A percentile compares a stretch with the other conserved stretches of the same genome.
These are phyloP conservation scores for Linnaemya vulpina DNA, from an alignment of 2,888 invertebrate genomes.

Conservation along the genomic window DNA sequence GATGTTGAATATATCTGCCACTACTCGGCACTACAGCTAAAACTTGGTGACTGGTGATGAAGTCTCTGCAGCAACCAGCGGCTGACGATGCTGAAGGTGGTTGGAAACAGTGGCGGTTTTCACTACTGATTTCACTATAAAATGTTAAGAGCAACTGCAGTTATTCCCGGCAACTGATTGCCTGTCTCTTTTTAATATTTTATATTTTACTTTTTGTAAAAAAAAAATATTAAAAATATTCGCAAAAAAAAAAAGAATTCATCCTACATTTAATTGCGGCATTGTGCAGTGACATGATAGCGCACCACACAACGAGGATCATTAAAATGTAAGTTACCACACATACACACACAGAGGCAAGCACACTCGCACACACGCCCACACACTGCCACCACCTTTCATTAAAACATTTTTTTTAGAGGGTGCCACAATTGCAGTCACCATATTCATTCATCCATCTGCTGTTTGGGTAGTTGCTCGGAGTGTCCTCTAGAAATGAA, in stretches of 20 bases:
- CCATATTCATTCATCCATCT: slow-evolving; percentile 25
- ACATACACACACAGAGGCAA: slow-evolving; percentile 11
- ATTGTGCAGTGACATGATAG: slow-evolving; percentile 72
- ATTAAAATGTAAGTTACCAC: slow-evolving; percentile 66
- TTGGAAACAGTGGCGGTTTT: slow-evolving; percentile 24
- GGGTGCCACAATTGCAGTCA: slow-evolving; percentile 29
- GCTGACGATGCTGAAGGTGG: background rate
- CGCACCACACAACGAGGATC: slow-evolving; percentile 69
- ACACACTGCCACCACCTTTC: slow-evolving; percentile 14
- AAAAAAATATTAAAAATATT: background rate
- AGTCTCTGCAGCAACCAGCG: background rate
- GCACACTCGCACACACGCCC: background rate
- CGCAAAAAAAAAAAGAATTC: slow-evolving; percentile 40
- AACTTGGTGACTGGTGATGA: slow-evolving; percentile 46
- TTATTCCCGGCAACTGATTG: slow-evolving; percentile 57
- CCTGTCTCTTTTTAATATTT: slow-evolving; percentile 22
- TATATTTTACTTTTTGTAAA: background rate
- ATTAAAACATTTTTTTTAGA: slow-evolving; percentile 8
- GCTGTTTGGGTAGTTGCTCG: slow-evolving; percentile 13
- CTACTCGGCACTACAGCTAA: background rate
- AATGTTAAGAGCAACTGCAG: slow-evolving; percentile 56
- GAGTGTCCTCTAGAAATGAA: slow-evolving; percentile 58
- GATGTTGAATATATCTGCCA: slow-evolving; percentile 27
- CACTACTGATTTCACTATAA: slow-evolving; percentile 35
- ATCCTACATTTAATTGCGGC: slow-evolving; percentile 70